Base-by-base conservation (phyloP, 2,888 invertebrate species). In the Agrypnus murinus region DNA sequence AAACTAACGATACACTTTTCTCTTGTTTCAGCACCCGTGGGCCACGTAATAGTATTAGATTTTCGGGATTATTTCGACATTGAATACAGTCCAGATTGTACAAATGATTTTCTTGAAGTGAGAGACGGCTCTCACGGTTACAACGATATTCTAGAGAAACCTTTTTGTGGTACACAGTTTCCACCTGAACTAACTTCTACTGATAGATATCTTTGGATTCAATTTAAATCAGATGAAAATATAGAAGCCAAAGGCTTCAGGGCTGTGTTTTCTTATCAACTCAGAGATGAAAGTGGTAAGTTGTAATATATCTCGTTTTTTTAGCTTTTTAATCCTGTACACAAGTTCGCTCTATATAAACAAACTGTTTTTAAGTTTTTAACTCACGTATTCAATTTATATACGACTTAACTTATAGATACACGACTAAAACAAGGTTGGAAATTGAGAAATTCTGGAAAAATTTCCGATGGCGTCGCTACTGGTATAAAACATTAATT, bases 51-150 rank as follows among this genome's bases (percentile, higher is more conserved):
- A 76, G 89, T 90, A 74, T 86, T 95, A 79, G 94, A 95, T 84
- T 95, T 95, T 86, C 89, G 93, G 71, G 94, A 95, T 83, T 89
- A 89, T 77, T 95, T 95, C 86, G 87, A 91, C 75, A 87, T 95
- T 75, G 95, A 95, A 82, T 86, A 86, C 9, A 87, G 87, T 45
- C 88, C 89, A 38, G 87, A 88, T 65, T 96, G 95, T 84, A 89
- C 90, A 84, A 93, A 92, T 86, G 96, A 96, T 86, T 94, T 88
- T 84, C 87, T 95, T 76, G 95, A 95, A 86, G 90, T 95, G 64
- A 89, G 95, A 65, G 94, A 96, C 83, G 95, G 96, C 0, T 91
- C 91, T 53, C 92, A 93, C 81, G 94, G 94, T 6, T 94, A 91
- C 85, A 92, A 92, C 73, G 88, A 88, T 71, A 84, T 88, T 72